A percentile compares a stretch with the other conserved stretches of the same genome.
Evolutionary conservation across 1,140 invertebrate species (phyloP).

Genomic region (Scaptomyza hsui): DNA sequence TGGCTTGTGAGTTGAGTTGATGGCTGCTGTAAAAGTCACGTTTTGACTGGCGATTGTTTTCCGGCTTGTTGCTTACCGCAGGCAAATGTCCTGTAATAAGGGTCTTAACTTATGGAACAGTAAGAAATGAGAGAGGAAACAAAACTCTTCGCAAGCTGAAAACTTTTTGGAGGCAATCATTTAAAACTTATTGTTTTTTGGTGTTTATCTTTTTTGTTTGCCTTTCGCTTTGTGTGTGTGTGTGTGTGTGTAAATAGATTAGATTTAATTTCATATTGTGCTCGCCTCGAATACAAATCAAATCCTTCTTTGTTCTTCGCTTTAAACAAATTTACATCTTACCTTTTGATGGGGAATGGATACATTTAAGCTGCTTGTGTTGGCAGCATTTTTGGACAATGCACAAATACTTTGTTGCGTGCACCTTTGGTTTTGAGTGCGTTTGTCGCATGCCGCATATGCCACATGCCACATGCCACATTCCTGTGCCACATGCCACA

Average conservation of each 20-base stretch:
- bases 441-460: conserved; percentile 42
- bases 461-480: conserved; percentile 16
- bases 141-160: too few species aligned
- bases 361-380: too few species aligned
- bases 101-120: too few species aligned
- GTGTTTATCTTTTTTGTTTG: background rate
- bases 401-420: conserved; percentile 19
- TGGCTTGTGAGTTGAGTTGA: conserved; percentile 52
- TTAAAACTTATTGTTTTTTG: background rate
- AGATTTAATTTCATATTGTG: background rate
- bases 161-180: background rate
- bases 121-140: too few species aligned
- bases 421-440: conserved; percentile 24
- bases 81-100: conserved; percentile 1
- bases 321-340: background rate
- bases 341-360: too few species aligned
- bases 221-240: background rate
- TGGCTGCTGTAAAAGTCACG: conserved; percentile 65
- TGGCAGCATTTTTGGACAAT: conserved; percentile 2
- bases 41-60: conserved; percentile 62
- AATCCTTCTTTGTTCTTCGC: background rate
- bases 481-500: too few species aligned
- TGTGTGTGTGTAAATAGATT: background rate
- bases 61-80: conserved; percentile 5
- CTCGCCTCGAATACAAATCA: too few species aligned